Conservation (phyloP, 2,797 vertebrate species). For the Cuculus canorus region DNA sequence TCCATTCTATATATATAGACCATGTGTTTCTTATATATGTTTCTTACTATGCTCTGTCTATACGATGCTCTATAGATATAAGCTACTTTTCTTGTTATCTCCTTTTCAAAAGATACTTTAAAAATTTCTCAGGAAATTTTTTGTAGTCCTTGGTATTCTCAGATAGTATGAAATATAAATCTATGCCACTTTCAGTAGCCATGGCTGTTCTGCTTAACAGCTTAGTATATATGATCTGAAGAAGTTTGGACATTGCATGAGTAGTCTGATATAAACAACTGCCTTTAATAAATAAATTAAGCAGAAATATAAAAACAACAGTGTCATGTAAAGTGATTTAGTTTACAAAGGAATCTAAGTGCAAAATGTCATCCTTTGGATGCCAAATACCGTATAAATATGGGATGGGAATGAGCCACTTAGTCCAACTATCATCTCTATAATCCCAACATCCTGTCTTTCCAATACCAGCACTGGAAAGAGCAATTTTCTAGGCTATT, state of each 20-base stretch:
- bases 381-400: conserved; percentile 15
- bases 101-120: not conserved
- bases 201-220: conserved; percentile 1
- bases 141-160: not conserved
- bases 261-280: conserved; percentile 1
- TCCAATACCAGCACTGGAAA: not conserved
- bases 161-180: not conserved
- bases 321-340: conserved; percentile 6
- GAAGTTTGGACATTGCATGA: conserved; percentile 23
- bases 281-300: conserved; percentile 42
- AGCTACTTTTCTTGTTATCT: not conserved
- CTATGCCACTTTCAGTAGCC: not conserved
- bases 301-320: conserved; percentile 21
- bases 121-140: not conserved
- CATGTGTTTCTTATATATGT: not conserved
- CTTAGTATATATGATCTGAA: not conserved
- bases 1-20: not conserved
- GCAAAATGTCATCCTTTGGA: not conserved
- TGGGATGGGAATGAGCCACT: not conserved
- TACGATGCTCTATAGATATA: not conserved
- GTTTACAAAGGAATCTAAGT: conserved; percentile 8
- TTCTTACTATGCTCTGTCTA: not conserved
- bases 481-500: not conserved
- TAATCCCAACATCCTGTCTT: not conserved
- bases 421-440: not conserved